These are phyloP conservation scores for Pogonomyrmex californicus DNA, from an alignment of 1,140 invertebrate species.

Conservation along the genomic window DNA sequence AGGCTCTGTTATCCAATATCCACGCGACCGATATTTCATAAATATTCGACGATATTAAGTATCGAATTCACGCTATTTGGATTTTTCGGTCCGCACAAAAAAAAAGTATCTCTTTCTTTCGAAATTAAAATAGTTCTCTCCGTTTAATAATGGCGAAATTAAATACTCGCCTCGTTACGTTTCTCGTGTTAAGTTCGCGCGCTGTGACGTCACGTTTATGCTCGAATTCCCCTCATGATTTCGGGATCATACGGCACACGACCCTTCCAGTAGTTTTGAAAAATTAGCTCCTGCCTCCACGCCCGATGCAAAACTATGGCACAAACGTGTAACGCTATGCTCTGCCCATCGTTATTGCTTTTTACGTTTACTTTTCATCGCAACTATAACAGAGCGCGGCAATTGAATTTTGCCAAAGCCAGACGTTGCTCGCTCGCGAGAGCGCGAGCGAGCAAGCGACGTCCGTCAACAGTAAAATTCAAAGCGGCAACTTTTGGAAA, in stretches of 20 bases:
- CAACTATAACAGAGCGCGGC: conserved; percentile 62
- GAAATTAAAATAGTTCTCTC: background rate
- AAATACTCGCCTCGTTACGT: background rate
- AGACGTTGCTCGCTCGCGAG: conserved; percentile 50
- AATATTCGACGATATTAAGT: conserved; percentile 48
- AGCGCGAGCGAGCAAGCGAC: conserved; percentile 29
- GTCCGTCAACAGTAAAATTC: conserved; percentile 63
- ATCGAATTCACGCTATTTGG: background rate
- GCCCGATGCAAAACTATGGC: conserved; percentile 18
- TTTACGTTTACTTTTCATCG: conserved; percentile 63
- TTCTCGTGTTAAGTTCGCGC: background rate
- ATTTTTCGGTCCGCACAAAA: background rate
- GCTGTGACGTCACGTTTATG: too few relatives aligned
- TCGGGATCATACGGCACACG: background rate
- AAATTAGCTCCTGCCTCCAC: background rate
- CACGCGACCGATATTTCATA: conserved; percentile 39
- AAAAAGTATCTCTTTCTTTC: background rate
- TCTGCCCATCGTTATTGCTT: conserved; percentile 56
- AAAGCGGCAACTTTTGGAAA: conserved; percentile 64
- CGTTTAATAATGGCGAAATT: background rate
- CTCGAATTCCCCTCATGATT: background rate
- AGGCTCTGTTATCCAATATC: conserved; percentile 64
- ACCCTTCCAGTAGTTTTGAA: background rate
- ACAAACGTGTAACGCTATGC: conserved; percentile 23
- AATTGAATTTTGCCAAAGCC: conserved; percentile 64